A percentile compares a stretch with the other conserved stretches of the same genome.
phyloP scores from a whole-genome alignment of 2,888 invertebrate genomes.

The Lithophane ornitopus region DNA sequence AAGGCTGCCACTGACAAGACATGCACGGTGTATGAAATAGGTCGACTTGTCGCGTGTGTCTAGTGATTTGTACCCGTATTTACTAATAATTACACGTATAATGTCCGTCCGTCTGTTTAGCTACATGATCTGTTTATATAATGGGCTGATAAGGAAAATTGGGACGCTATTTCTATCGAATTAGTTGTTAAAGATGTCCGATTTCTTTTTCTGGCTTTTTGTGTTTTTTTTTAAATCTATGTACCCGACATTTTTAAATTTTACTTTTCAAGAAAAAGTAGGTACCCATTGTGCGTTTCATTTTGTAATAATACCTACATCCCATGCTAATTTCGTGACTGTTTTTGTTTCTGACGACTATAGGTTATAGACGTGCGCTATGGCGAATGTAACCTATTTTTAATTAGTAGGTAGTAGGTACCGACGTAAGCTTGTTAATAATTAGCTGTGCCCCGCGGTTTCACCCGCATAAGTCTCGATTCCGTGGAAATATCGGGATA shows the following conservation, averaged over 20 bases:
- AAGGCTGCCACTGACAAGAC: constrained; percentile 72
- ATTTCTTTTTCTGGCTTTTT: background rate
- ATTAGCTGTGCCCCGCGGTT: too few relatives aligned
- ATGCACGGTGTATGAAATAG: constrained; percentile 69
- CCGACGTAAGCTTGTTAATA: background rate
- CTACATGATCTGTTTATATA: constrained; percentile 44
- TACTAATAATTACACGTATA: constrained; percentile 59
- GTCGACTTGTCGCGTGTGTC: constrained; percentile 60
- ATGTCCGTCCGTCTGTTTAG: constrained; percentile 47
- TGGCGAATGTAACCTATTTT: background rate
- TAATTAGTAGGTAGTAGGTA: background rate
- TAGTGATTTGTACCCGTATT: constrained; percentile 55
- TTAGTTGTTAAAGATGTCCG: constrained; percentile 12
- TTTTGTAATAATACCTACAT: background rate
- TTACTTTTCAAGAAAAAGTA: background rate
- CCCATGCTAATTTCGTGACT: background rate
- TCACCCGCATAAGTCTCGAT: too few relatives aligned
- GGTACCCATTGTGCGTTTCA: background rate
- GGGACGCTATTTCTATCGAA: background rate
- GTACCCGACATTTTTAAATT: background rate
- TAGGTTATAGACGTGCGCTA: background rate
- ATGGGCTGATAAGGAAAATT: constrained; percentile 44
- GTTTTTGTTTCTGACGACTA: background rate
- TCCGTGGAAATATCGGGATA: too few relatives aligned
- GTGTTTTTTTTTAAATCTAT: background rate